Evolutionary conservation across 2,113 vertebrate genomes (phyloP).

Genomic region (Indicator indicator): DNA sequence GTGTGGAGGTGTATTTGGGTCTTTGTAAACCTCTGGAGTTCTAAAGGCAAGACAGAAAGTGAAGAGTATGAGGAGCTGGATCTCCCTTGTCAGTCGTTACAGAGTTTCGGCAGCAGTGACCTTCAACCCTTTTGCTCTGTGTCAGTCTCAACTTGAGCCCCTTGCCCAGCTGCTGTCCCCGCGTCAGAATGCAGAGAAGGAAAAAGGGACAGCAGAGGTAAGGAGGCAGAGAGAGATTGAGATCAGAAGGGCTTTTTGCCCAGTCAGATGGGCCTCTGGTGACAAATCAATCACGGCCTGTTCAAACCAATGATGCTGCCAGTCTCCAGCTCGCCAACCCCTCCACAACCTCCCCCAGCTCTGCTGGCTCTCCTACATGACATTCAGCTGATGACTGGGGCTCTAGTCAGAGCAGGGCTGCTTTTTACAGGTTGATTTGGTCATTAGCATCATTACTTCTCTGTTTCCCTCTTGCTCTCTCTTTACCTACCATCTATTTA

Average conservation of each 20-base stretch:
- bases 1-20: slow-evolving; percentile 50
- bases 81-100: slow-evolving; percentile 47
- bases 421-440: slow-evolving; percentile 61
- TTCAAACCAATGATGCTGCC: slow-evolving; percentile 73
- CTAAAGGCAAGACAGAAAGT: slow-evolving; percentile 16
- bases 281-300: slow-evolving; percentile 77
- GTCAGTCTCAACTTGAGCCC: slow-evolving; percentile 27
- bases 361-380: slow-evolving; percentile 45
- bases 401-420: slow-evolving; percentile 60
- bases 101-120: slow-evolving; percentile 57
- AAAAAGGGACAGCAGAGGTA: slow-evolving; percentile 22
- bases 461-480: not conserved
- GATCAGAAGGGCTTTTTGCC: slow-evolving; percentile 65
- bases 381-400: slow-evolving; percentile 69
- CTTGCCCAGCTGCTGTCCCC: slow-evolving; percentile 70
- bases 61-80: slow-evolving; percentile 31
- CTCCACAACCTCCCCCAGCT: slow-evolving; percentile 56
- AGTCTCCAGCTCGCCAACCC: slow-evolving; percentile 58
- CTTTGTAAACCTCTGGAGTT: slow-evolving; percentile 60
- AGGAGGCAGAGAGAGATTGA: slow-evolving; percentile 49
- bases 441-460: slow-evolving; percentile 55
- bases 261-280: slow-evolving; percentile 71
- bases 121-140: slow-evolving; percentile 44
- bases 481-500: not conserved
- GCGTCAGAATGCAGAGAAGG: not conserved